Base-by-base conservation (phyloP, 2,113 vertebrate genomes). In the Nothocercus julius region DNA sequence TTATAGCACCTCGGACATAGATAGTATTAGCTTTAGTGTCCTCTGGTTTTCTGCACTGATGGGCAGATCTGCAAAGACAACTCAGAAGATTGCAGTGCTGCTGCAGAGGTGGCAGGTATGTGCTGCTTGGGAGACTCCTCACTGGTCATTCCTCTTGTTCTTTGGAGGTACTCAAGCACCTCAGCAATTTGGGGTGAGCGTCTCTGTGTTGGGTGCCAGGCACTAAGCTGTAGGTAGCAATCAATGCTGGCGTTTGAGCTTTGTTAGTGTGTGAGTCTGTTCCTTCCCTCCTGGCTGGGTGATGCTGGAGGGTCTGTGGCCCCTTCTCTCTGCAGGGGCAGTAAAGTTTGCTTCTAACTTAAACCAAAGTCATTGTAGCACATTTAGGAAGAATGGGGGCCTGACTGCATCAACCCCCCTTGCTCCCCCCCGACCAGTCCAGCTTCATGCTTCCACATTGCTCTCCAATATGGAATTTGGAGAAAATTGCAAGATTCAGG, bases 161-260 rank as follows among this genome's bases (percentile, higher is more conserved):
- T 62, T 68, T 53, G 8, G 34, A 1, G 8, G 40, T 62, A 24
- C 17, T 5, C 0, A 0, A 0, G 12, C 59, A 47, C 0, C 17
- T n/a, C 40, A 45, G 34, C 5, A 30, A 54, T 63, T 89, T 51
- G 40, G 68, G 32, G 34, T 28, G 34, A 24, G 24, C 51, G 12
- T 3, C 38, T 17, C 34, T 28, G 32, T 30, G 22, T 24, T 45
- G 51, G 12, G 16, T 38, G 47, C 4, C 13, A 27, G 36, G 19
- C n/a, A 22, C 34, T 77, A 58, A 84, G 64, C 28, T 56, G 38
- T n/a, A 58, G 9, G 16, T 70, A 49, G 22, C 14, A 28, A 56
- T 45, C 59, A 32, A 27, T 30, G 40, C 22, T 69, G 45, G 72
- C 8, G 19, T 70, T 8, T 56, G 45, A 66, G 22, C 34, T 62